Evolutionary conservation across 1,140 invertebrate species (phyloP).

Genomic region (Dendroctonus ponderosae): DNA sequence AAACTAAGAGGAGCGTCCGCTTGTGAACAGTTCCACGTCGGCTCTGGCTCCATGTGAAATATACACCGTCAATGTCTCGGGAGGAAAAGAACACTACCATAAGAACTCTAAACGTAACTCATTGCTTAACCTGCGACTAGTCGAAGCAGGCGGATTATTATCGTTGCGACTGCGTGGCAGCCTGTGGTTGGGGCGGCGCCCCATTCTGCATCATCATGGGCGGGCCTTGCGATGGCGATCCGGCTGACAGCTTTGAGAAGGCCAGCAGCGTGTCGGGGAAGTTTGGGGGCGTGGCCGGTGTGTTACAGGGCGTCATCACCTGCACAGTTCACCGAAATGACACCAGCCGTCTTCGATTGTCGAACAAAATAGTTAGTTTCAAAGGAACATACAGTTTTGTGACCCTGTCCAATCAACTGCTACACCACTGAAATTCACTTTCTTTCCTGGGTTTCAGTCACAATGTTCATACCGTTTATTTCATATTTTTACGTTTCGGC

Average conservation of each 20-base stretch:
- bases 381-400: neutral
- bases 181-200: constrained; percentile 39
- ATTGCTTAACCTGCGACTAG: neutral
- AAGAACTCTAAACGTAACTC: constrained; percentile 1
- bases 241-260: constrained; percentile 78
- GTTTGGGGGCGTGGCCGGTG: constrained; percentile 85
- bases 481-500: no score
- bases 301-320: constrained; percentile 82
- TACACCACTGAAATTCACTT: no score
- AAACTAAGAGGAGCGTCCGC: constrained; percentile 16
- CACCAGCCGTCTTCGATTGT: neutral
- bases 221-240: constrained; percentile 48
- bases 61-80: constrained; percentile 4
- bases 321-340: constrained; percentile 45
- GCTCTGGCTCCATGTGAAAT: neutral
- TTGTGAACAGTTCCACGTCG: constrained; percentile 10
- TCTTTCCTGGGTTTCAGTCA: no score
- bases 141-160: constrained; percentile 30
- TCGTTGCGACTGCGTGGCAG: constrained; percentile 44
- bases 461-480: no score
- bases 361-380: no score
- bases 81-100: constrained; percentile 16
- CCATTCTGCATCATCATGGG: constrained; percentile 17
- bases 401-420: neutral
- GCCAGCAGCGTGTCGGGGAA: constrained; percentile 82